Evolutionary conservation across 2,113 vertebrate species (phyloP).

Genomic region (Lophochroa leadbeateri): DNA sequence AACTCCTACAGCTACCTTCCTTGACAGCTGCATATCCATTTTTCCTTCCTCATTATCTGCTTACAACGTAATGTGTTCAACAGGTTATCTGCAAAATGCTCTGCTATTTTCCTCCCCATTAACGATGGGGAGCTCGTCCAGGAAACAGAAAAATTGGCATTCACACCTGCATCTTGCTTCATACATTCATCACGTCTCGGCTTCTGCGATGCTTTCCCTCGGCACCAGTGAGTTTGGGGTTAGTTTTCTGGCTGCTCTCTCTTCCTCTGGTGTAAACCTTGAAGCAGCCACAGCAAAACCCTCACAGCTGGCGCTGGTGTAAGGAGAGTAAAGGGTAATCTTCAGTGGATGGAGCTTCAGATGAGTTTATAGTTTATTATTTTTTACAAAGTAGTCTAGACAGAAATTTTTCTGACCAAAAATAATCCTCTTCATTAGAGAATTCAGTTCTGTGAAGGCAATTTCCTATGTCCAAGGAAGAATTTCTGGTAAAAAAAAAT

Average conservation of each 20-base stretch:
- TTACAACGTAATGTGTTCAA: background rate
- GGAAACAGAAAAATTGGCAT: background rate
- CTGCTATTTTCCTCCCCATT: background rate
- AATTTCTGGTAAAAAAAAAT: background rate
- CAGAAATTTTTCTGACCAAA: background rate
- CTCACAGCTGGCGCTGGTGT: rapidly evolving
- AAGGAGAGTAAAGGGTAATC: background rate
- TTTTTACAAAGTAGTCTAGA: background rate
- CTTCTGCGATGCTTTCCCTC: background rate
- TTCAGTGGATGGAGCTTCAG: background rate
- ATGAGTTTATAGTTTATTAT: background rate
- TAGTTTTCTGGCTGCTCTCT: background rate
- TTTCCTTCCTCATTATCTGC: background rate
- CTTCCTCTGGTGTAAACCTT: background rate
- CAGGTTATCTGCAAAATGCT: background rate
- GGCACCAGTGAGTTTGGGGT: background rate
- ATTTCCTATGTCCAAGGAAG: background rate
- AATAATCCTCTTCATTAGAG: background rate
- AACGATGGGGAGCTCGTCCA: background rate
- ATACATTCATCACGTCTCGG: background rate
- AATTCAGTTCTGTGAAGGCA: rapidly evolving
- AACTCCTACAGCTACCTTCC: background rate
- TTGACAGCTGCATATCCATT: background rate
- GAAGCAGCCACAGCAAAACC: background rate
- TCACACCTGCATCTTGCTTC: background rate